A percentile compares a stretch with the other conserved stretches of the same genome.
Evolutionary conservation across 2,888 invertebrate species (phyloP).

Genomic region (Cerastis rubricosa): DNA sequence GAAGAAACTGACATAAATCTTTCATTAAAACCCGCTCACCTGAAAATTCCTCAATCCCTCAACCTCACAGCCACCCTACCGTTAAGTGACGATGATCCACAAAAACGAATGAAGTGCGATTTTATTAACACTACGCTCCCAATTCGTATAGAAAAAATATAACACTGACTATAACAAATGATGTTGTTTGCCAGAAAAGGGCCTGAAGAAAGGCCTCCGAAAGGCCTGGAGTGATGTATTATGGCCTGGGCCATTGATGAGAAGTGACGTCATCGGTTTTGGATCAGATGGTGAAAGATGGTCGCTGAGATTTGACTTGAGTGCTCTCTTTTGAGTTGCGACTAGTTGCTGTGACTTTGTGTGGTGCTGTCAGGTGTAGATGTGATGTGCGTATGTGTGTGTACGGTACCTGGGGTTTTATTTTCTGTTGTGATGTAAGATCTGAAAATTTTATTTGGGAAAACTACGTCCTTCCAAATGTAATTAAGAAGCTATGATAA

Average conservation of each 20-base stretch:
- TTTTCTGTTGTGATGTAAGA: no score
- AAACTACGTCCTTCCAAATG: rapidly evolving
- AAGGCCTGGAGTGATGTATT: slow-evolving; percentile 80
- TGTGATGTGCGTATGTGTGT: neutral
- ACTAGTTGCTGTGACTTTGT: slow-evolving; percentile 37
- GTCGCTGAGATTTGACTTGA: slow-evolving; percentile 67
- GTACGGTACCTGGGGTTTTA: neutral
- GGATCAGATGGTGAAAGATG: slow-evolving; percentile 66
- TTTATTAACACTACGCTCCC: slow-evolving; percentile 89
- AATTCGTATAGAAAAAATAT: slow-evolving; percentile 85
- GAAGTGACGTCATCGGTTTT: slow-evolving; percentile 79
- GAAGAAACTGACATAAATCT: neutral
- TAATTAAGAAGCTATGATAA: neutral
- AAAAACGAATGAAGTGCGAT: slow-evolving; percentile 90
- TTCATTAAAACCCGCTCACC: neutral
- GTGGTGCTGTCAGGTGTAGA: slow-evolving; percentile 4
- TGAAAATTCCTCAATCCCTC: slow-evolving; percentile 27
- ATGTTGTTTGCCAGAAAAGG: slow-evolving; percentile 87
- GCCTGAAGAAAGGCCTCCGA: slow-evolving; percentile 76
- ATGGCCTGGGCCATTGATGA: slow-evolving; percentile 77
- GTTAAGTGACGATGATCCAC: slow-evolving; percentile 91
- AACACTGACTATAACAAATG: slow-evolving; percentile 89
- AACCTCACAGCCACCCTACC: slow-evolving; percentile 72
- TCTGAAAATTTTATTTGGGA: neutral
- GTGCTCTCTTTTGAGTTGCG: slow-evolving; percentile 44